These are phyloP conservation scores for Actenoides lindsayi DNA, from an alignment of 2,113 vertebrate genomes.

Conservation along the genomic window DNA sequence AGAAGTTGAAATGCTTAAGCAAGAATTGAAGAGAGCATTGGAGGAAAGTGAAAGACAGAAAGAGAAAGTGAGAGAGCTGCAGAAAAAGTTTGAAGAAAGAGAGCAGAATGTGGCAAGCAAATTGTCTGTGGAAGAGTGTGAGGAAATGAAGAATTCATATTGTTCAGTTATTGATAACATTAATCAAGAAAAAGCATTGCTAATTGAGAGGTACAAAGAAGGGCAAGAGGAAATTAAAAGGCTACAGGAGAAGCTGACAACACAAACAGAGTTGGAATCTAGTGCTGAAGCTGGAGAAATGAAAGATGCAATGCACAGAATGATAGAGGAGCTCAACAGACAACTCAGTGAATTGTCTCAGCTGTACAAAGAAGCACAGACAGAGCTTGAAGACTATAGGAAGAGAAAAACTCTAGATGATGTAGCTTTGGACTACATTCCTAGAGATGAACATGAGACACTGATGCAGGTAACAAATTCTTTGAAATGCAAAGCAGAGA, in stretches of 20 bases:
- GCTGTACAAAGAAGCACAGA: conserved; percentile 90
- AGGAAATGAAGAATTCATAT: conserved; percentile 80
- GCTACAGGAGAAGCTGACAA: conserved; percentile 85
- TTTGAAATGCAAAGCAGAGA: conserved; percentile 84
- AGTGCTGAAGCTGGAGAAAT: conserved; percentile 84
- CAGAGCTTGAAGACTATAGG: conserved; percentile 80
- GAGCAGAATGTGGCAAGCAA: conserved; percentile 41
- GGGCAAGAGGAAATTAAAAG: conserved; percentile 90
- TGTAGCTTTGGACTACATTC: conserved; percentile 64
- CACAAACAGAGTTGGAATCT: conserved; percentile 78
- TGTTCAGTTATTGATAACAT: conserved; percentile 78
- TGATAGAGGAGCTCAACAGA: conserved; percentile 85
- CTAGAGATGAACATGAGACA: conserved; percentile 79
- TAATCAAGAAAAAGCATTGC: conserved; percentile 81
- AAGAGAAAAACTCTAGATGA: conserved; percentile 78
- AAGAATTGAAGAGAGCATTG: conserved; percentile 74
- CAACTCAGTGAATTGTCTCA: conserved; percentile 88
- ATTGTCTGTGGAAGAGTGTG: conserved; percentile 75
- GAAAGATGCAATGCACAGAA: conserved; percentile 80
- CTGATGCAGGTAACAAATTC: conserved; percentile 69
- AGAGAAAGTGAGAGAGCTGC: conserved; percentile 79
- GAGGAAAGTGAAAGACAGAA: conserved; percentile 79
- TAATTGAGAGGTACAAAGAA: conserved; percentile 87
- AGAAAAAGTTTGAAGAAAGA: conserved; percentile 77
- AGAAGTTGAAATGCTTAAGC: conserved; percentile 81